Evolutionary conservation across 2,113 vertebrate species (phyloP).

Genomic region (Ariopsis seemanni): DNA sequence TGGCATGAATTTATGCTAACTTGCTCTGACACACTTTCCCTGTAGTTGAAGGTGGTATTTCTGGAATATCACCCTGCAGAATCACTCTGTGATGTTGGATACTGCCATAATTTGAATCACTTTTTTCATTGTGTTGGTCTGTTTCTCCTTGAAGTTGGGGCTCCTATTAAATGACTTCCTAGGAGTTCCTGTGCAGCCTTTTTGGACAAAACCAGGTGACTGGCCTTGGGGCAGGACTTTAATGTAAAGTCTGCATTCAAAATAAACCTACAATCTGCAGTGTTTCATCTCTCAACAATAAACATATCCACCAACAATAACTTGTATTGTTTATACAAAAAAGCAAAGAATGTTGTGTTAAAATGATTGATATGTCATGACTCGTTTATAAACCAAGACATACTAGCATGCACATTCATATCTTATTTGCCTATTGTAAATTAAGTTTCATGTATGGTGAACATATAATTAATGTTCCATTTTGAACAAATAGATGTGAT

Average conservation of each 20-base stretch:
- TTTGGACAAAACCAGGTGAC: constrained; percentile 66
- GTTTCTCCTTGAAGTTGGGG: constrained; percentile 63
- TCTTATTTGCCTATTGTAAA: neutral
- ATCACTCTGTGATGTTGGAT: constrained; percentile 8
- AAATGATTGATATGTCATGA: constrained; percentile 2
- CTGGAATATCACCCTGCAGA: constrained; percentile 42
- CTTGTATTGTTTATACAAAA: neutral
- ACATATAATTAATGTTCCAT: neutral
- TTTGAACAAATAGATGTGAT: neutral
- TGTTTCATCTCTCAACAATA: constrained; percentile 56
- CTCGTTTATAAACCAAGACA: neutral
- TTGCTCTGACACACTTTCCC: constrained; percentile 38
- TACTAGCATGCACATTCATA: neutral
- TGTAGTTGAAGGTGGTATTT: constrained; percentile 57
- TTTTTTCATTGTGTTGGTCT: constrained; percentile 42
- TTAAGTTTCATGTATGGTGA: neutral
- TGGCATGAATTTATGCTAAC: constrained; percentile 33
- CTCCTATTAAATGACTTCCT: constrained; percentile 68
- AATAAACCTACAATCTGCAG: constrained; percentile 69
- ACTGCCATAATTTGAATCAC: constrained; percentile 58
- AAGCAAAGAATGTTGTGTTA: neutral
- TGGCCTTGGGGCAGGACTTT: constrained; percentile 64
- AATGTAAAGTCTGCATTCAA: constrained; percentile 48
- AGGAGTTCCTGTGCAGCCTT: constrained; percentile 66
- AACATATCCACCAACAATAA: constrained; percentile 25